Percentiles rank a stretch among this genome's conserved stretches.
Evolutionary conservation across 2,113 vertebrate species (phyloP).

Genomic region (Eurypyga helias): DNA sequence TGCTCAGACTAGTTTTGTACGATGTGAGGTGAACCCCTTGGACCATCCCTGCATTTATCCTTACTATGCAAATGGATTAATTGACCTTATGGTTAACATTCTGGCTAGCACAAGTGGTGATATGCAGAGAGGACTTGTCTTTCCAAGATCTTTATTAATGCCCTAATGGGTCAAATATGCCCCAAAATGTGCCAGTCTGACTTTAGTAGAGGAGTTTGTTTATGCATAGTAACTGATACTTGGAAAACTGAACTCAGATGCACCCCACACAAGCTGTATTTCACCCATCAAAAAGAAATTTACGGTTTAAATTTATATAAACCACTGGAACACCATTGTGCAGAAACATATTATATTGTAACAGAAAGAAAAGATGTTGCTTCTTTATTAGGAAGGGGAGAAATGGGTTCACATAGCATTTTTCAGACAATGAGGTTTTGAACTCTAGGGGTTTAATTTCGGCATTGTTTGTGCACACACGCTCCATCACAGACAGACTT

Average conservation of each 20-base stretch:
- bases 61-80: not conserved
- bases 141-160: not conserved
- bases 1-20: not conserved
- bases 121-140: not conserved
- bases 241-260: not conserved
- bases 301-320: not conserved
- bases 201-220: not conserved
- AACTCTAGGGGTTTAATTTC: not conserved
- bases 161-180: not conserved
- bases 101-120: not conserved
- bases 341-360: not conserved
- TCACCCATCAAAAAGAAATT: not conserved
- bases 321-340: not conserved
- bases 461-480: not conserved
- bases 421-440: not conserved
- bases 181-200: not conserved
- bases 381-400: not conserved
- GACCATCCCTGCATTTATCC: not conserved
- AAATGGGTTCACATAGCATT: not conserved
- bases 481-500: not conserved
- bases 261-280: not conserved
- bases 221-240: not conserved
- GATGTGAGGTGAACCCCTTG: not conserved
- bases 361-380: not conserved
- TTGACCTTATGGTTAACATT: not conserved